Evolutionary conservation across 2,113 vertebrate genomes (phyloP), one percentile per base, ranked within the genome.

Genomic region (Podarcis muralis): DNA sequence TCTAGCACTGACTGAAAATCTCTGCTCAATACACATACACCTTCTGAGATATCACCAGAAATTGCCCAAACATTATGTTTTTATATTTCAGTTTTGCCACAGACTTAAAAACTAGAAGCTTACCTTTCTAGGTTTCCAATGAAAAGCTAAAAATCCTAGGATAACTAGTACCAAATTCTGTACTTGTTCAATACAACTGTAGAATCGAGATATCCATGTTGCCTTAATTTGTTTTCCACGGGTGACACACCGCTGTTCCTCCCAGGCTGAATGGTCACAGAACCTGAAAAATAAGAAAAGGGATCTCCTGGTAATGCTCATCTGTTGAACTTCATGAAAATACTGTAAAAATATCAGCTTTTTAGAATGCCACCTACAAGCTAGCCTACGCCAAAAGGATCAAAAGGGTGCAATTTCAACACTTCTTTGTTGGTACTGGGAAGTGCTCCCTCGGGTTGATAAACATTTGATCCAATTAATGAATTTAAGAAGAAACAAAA

Each of bases 271-370:
- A 74, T 48, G 77, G 69, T 89, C 89, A 89, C 40, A 35, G 88
- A 91, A 66, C 43, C 93, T 94, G 92, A 94, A 95, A 95, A 68
- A 94, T 81, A 94, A 89, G 40, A 90, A 35, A 87, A 90, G 88
- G n/a, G 3, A 43, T 59, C 85, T 88, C 90, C 71, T 84, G 15
- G 16, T 81, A 59, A 87, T 12, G 48, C 9, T 53, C 48, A 53
- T 53, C 48, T 53, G 20, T 23, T 74, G 5, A 85, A 22, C 6
- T 5, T 90, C 65, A 85, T 32, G 53, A 57, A 84, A 18, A 6
- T 65, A 0, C 40, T 13, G 18, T 43, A 23, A n/a, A 59, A 68
- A 8, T 7, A 71, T 9, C 66, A 32, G 72, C 27, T 27, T 9
- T 23, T 23, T 20, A 72, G 53, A 59, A 62, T 37, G 20, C 27